phyloP scores from a whole-genome alignment of 2,113 vertebrate species.

The Xenus cinereus region DNA sequence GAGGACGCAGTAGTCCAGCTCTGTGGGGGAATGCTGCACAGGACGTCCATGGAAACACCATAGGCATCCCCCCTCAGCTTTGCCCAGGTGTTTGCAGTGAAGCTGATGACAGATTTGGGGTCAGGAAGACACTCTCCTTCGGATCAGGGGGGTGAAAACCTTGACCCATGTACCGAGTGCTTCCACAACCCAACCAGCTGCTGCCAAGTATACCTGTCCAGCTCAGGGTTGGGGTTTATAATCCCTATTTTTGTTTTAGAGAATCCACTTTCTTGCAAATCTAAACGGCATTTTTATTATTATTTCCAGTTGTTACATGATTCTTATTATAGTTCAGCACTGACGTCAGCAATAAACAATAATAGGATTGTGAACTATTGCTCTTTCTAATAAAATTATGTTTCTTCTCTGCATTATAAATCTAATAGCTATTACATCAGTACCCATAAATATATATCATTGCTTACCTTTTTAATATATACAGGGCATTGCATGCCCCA shows the following conservation, averaged over 20 bases:
- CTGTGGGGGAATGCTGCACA: rapidly evolving
- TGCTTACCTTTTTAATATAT: constrained; percentile 75
- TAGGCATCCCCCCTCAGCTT: background rate
- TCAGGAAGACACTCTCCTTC: background rate
- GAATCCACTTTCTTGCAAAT: constrained; percentile 16
- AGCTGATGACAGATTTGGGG: background rate
- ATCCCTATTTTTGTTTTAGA: background rate
- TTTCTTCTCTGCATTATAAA: constrained; percentile 73
- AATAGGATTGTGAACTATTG: constrained; percentile 75
- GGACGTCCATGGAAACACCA: rapidly evolving
- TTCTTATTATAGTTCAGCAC: constrained; percentile 57
- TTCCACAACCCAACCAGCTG: rapidly evolving
- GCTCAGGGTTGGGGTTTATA: background rate
- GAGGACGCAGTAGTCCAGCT: background rate
- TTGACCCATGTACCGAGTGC: background rate
- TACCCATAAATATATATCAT: constrained; percentile 75
- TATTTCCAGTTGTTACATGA: constrained; percentile 60
- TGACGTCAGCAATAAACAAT: constrained; percentile 78
- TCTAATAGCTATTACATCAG: constrained; percentile 78
- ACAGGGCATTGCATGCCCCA: constrained; percentile 58
- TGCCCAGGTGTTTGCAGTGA: background rate
- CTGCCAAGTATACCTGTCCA: background rate
- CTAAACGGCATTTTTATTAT: constrained; percentile 34
- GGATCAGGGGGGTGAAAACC: background rate
- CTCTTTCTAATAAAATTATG: constrained; percentile 76